These are phyloP conservation scores for Drosophila kohkoa DNA, from an alignment of 1,140 invertebrate genomes.

Conservation along the genomic window DNA sequence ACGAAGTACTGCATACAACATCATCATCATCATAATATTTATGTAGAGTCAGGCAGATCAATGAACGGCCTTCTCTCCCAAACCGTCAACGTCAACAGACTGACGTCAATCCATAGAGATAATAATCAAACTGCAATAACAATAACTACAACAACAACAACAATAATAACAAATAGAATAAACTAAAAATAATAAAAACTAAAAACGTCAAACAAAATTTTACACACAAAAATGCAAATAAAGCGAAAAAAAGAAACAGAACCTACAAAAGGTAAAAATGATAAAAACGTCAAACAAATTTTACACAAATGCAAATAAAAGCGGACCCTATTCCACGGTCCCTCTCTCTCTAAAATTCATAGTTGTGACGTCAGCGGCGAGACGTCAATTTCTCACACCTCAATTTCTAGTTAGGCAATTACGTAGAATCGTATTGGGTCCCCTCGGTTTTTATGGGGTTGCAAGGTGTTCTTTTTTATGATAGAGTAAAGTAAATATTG, in stretches of 20 bases:
- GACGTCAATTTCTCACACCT: slow-evolving; percentile 34
- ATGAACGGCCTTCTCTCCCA: slow-evolving; percentile 45
- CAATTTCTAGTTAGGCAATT: background rate
- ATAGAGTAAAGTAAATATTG: slow-evolving; percentile 23
- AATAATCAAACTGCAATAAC: slow-evolving; percentile 68
- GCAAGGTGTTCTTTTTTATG: slow-evolving; percentile 43
- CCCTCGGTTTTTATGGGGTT: slow-evolving; percentile 12
- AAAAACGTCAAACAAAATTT: slow-evolving; percentile 31
- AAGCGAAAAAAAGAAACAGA: slow-evolving; percentile 24
- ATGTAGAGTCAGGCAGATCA: slow-evolving; percentile 50
- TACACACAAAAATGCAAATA: slow-evolving; percentile 36
- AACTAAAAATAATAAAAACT: slow-evolving; percentile 43
- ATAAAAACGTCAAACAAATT: slow-evolving; percentile 47
- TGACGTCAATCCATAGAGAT: slow-evolving; percentile 75
- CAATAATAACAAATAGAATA: background rate
- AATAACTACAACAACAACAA: slow-evolving; percentile 34
- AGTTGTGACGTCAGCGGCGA: slow-evolving; percentile 38
- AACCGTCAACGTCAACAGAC: slow-evolving; percentile 45
- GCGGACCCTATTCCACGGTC: background rate
- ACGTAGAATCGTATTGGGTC: slow-evolving; percentile 12
- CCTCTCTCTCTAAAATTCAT: background rate
- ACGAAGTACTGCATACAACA: slow-evolving; percentile 30
- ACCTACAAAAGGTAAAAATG: slow-evolving; percentile 32
- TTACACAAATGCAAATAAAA: slow-evolving; percentile 50
- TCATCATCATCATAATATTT: slow-evolving; percentile 41